A percentile compares a stretch with the other conserved stretches of the same genome.
phyloP scores from a whole-genome alignment of 1,140 invertebrate genomes.

The Penaeus chinensis region DNA sequence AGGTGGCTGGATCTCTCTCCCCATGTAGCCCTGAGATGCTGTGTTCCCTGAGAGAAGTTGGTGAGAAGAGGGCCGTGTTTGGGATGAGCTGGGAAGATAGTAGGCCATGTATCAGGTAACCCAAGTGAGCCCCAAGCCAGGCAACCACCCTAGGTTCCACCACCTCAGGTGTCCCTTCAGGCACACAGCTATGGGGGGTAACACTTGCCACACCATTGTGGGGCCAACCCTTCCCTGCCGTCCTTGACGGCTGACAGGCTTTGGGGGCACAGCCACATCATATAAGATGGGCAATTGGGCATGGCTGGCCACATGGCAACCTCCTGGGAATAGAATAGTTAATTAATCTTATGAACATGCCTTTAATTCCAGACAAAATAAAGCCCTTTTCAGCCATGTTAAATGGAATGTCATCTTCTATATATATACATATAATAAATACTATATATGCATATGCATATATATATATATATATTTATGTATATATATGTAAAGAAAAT shows the following conservation, averaged over 20 bases:
- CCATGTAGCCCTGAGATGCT: constrained; percentile 22
- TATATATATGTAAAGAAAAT: too few species aligned
- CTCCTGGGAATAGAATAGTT: constrained; percentile 46
- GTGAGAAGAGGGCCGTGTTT: constrained; percentile 48
- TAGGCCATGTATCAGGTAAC: constrained; percentile 54
- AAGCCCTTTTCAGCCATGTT: constrained; percentile 17
- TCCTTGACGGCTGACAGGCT: constrained; percentile 19
- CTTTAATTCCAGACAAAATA: too few species aligned
- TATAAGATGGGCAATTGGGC: constrained; percentile 54
- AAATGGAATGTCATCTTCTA: too few species aligned
- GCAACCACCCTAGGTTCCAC: constrained; percentile 38
- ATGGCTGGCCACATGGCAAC: constrained; percentile 55
- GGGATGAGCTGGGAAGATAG: constrained; percentile 48
- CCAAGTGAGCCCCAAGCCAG: constrained; percentile 43
- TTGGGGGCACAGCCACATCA: constrained; percentile 50
- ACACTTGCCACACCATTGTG: constrained; percentile 39
- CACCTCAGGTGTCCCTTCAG: constrained; percentile 30
- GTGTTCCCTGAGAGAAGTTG: constrained; percentile 44
- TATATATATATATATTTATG: too few species aligned
- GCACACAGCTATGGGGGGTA: constrained; percentile 38
- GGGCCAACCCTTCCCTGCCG: constrained; percentile 37
- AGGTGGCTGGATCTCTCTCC: constrained; percentile 12
- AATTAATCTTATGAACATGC: too few species aligned
- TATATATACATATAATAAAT: too few species aligned
- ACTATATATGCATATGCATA: too few species aligned